Conservation (phyloP, 2,113 vertebrate species). For the Carassius carassius region DNA sequence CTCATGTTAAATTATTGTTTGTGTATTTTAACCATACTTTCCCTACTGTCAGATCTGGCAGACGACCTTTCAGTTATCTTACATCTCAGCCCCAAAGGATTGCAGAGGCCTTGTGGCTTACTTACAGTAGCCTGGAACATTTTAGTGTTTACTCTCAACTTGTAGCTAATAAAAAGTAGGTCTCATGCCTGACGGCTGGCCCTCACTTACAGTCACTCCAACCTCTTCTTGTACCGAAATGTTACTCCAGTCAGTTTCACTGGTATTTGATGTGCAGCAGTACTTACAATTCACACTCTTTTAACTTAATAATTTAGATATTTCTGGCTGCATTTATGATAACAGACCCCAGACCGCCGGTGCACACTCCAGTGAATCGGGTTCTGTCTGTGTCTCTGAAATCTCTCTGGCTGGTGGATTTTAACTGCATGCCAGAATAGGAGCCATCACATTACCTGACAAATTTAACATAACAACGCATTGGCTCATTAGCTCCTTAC, state of each 20-base stretch:
- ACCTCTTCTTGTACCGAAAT: background rate
- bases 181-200: background rate
- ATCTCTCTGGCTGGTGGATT: background rate
- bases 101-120: slow-evolving; percentile 30
- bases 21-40: background rate
- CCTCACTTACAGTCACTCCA: no score
- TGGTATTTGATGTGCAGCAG: background rate
- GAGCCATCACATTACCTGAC: slow-evolving; percentile 17
- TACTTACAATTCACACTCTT: background rate
- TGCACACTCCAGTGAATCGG: background rate
- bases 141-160: slow-evolving; percentile 39
- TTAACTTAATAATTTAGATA: background rate
- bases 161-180: slow-evolving; percentile 30
- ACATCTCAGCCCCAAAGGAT: slow-evolving; percentile 23
- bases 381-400: background rate
- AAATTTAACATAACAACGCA: slow-evolving; percentile 14
- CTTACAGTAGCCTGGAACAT: slow-evolving; percentile 49
- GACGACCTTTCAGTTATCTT: slow-evolving; percentile 2
- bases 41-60: background rate
- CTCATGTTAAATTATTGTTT: no score
- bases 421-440: slow-evolving; percentile 20
- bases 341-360: background rate
- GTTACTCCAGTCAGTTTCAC: no score
- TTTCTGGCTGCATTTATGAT: background rate
- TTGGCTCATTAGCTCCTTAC: background rate